Percentiles rank a stretch among this genome's conserved stretches.
phyloP scores from a whole-genome alignment of 2,888 invertebrate species.

The Cremastinae sp. region DNA sequence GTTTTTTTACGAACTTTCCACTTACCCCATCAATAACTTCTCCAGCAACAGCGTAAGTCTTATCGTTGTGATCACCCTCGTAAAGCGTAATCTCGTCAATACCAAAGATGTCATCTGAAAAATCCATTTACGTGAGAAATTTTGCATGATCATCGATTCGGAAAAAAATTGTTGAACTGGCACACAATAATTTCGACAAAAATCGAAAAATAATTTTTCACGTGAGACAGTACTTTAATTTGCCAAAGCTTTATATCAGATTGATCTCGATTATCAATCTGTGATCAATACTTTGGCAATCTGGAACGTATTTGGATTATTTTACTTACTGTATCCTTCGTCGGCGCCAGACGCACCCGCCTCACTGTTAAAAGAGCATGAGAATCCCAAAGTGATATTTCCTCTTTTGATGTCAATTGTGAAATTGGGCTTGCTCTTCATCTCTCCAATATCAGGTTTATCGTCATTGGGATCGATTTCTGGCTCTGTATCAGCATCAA shows the following conservation, averaged over 20 bases:
- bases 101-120: constrained; percentile 91
- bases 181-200: constrained; percentile 44
- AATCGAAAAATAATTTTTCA: constrained; percentile 48
- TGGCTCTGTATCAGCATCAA: constrained; percentile 89
- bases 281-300: constrained; percentile 74
- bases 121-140: background rate
- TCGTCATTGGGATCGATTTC: constrained; percentile 84
- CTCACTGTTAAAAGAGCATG: constrained; percentile 90
- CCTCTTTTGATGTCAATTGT: constrained; percentile 92
- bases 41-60: constrained; percentile 94
- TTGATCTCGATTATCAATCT: constrained; percentile 61
- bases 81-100: constrained; percentile 96
- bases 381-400: constrained; percentile 89
- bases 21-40: constrained; percentile 97
- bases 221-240: constrained; percentile 65
- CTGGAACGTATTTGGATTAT: background rate
- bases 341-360: constrained; percentile 83
- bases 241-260: constrained; percentile 73
- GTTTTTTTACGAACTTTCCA: constrained; percentile 57
- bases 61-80: constrained; percentile 93
- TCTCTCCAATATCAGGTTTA: constrained; percentile 89
- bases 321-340: constrained; percentile 86
- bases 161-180: constrained; percentile 64
- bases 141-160: constrained; percentile 9
- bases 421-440: constrained; percentile 96